These are phyloP conservation scores for Castor canadensis DNA, from an alignment of 2,113 vertebrate species.

Conservation along the genomic window DNA sequence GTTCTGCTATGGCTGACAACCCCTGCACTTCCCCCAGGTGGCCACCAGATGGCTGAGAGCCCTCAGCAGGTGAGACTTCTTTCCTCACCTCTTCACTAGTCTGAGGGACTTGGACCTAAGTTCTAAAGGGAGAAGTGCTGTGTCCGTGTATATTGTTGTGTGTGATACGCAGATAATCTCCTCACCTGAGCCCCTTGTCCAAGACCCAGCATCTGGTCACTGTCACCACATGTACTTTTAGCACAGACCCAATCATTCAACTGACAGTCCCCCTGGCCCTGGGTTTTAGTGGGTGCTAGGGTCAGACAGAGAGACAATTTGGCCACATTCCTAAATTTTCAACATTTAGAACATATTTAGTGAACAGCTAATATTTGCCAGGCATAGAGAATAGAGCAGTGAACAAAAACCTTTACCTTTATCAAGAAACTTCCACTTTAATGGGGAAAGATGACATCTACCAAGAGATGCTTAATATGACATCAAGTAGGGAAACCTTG, in stretches of 20 bases:
- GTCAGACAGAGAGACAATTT: background rate
- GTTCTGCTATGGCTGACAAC: background rate
- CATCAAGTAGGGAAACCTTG: background rate
- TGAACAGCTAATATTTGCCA: background rate
- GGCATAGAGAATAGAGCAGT: background rate
- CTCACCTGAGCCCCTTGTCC: background rate
- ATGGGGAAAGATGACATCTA: background rate
- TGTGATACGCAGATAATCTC: background rate
- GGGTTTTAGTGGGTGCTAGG: background rate
- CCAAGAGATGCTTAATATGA: background rate
- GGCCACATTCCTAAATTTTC: background rate
- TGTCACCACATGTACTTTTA: background rate
- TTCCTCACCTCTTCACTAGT: background rate
- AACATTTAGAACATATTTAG: background rate
- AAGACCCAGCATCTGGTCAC: background rate
- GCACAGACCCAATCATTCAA: background rate
- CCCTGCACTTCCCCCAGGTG: conserved; percentile 43
- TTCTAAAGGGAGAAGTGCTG: background rate
- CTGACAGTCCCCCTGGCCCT: background rate
- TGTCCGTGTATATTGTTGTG: background rate
- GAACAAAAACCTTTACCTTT: background rate
- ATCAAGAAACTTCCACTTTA: background rate
- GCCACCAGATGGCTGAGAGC: conserved; percentile 60
- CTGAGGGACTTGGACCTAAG: background rate
- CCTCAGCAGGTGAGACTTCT: conserved; percentile 6